These are phyloP conservation scores for Aporophyla lueneburgensis DNA, from an alignment of 2,888 invertebrate genomes.

Conservation along the genomic window DNA sequence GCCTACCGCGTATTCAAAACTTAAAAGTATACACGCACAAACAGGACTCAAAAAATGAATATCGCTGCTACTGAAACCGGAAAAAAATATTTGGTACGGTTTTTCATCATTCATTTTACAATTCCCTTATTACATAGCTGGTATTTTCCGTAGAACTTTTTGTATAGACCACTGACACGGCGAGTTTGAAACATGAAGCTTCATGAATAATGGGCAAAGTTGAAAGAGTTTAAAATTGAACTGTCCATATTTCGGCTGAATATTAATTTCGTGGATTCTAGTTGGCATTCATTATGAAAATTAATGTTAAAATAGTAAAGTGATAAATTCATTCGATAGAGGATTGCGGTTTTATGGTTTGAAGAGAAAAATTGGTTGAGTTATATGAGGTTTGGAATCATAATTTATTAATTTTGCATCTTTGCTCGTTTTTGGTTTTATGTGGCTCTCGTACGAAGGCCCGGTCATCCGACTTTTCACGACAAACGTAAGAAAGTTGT, in stretches of 20 bases:
- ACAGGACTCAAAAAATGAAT: constrained; percentile 30
- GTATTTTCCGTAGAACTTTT: constrained; percentile 74
- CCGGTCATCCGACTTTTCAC: no score
- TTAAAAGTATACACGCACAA: not conserved
- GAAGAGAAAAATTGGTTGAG: constrained; percentile 1
- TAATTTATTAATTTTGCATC: no score
- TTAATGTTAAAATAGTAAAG: constrained; percentile 67
- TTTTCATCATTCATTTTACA: constrained; percentile 59
- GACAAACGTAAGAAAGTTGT: no score
- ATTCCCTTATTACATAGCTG: constrained; percentile 61
- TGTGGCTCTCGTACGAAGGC: no score
- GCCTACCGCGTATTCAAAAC: not conserved
- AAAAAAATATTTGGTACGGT: constrained; percentile 36
- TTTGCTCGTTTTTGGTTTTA: no score
- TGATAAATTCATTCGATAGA: constrained; percentile 47
- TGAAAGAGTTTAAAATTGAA: constrained; percentile 85
- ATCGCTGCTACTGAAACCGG: constrained; percentile 1
- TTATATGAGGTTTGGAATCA: constrained; percentile 1
- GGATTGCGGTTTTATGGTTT: constrained; percentile 18
- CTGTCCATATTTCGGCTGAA: constrained; percentile 80
- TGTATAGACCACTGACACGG: constrained; percentile 76
- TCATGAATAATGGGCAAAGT: constrained; percentile 85
- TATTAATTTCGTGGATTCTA: constrained; percentile 82
- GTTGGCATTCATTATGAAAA: constrained; percentile 73
- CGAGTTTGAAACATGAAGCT: constrained; percentile 78